A percentile compares a stretch with the other conserved stretches of the same genome.
phyloP scores from a whole-genome alignment of 1,140 invertebrate species.

The Drepana arcuata region DNA sequence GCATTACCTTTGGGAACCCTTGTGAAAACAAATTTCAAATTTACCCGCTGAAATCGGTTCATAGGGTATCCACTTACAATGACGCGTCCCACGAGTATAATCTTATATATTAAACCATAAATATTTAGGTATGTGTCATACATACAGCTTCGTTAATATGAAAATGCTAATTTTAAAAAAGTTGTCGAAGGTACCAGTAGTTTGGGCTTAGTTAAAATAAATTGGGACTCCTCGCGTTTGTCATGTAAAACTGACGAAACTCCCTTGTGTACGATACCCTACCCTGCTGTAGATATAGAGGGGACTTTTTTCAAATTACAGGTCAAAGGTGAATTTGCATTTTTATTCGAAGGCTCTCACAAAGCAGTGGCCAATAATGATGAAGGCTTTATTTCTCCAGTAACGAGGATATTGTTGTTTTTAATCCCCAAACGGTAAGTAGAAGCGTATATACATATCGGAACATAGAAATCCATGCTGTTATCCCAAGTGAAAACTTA shows the following conservation, averaged over 20 bases:
- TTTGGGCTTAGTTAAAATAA: conserved; percentile 35
- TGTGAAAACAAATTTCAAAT: conserved; percentile 16
- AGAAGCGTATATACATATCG: too few species aligned
- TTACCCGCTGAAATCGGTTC: conserved; percentile 11
- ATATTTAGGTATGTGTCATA: conserved; percentile 47
- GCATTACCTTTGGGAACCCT: too few species aligned
- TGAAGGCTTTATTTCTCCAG: conserved; percentile 7
- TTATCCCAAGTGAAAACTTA: too few species aligned
- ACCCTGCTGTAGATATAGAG: conserved; percentile 16
- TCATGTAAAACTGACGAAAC: conserved; percentile 47
- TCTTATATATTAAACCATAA: conserved; percentile 47
- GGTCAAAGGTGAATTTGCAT: conserved; percentile 50
- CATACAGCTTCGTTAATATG: conserved; percentile 31
- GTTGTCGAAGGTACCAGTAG: conserved; percentile 24
- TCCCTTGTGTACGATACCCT: conserved; percentile 17
- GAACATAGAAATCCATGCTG: too few species aligned
- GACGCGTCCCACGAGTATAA: conserved; percentile 24
- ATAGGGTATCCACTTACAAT: conserved; percentile 17
- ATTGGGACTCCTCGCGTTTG: conserved; percentile 33
- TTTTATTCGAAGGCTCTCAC: conserved; percentile 32
- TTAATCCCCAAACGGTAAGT: too few species aligned
- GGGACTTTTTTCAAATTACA: conserved; percentile 38
- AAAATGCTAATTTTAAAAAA: conserved; percentile 47
- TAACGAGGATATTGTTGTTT: background rate
- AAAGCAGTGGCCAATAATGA: conserved; percentile 9